These are phyloP conservation scores for Glaucomys volans DNA, from an alignment of 2,113 vertebrate species.

Conservation along the genomic window DNA sequence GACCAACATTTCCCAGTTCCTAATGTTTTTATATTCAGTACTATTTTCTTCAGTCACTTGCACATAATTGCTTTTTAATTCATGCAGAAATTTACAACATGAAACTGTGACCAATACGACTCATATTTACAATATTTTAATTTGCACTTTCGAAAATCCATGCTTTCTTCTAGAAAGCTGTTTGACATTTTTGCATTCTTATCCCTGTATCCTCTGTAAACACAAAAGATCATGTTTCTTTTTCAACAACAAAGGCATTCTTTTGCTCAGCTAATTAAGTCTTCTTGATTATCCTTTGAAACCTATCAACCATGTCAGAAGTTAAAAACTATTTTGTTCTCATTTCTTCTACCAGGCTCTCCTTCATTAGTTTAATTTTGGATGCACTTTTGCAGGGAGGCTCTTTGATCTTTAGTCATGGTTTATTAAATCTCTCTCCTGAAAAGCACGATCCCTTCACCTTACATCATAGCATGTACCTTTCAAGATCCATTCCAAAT, in stretches of 20 bases:
- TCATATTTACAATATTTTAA: background rate
- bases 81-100: background rate
- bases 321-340: conserved; percentile 65
- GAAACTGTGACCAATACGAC: background rate
- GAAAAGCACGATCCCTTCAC: conserved; percentile 1
- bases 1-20: background rate
- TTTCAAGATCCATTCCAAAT: conserved; percentile 40
- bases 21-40: background rate
- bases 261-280: conserved; percentile 51
- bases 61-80: background rate
- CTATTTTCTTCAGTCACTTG: background rate
- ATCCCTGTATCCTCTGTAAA: background rate
- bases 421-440: conserved; percentile 42
- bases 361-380: conserved; percentile 70
- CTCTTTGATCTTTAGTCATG: conserved; percentile 60
- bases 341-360: conserved; percentile 48
- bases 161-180: background rate
- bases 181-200: conserved; percentile 32
- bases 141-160: background rate
- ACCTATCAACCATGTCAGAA: conserved; percentile 30
- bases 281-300: conserved; percentile 35
- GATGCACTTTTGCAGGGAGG: background rate
- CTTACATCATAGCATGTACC: background rate
- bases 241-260: conserved; percentile 28
- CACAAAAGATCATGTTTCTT: conserved; percentile 5